phyloP scores from a whole-genome alignment of 92 coral and sea anemone species.

The Palythoa caribaeorum region DNA sequence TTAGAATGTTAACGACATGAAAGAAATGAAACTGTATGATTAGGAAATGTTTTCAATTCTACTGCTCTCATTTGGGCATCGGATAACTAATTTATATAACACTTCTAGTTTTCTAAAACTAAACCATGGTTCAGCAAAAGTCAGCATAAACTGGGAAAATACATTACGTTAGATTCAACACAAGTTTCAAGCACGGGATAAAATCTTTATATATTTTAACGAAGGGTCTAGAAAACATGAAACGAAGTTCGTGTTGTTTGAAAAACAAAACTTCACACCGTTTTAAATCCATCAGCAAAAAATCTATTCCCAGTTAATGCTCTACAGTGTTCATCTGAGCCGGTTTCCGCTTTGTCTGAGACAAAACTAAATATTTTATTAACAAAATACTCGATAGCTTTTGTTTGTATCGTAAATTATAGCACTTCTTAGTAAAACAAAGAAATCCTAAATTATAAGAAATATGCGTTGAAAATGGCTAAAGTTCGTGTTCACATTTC shows the following conservation, averaged over 20 bases:
- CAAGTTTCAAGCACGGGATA: neutral
- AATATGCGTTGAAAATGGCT: too few relatives aligned
- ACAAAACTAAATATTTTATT: neutral
- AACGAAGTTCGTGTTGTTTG: neutral
- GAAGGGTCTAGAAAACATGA: neutral
- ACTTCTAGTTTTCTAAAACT: too few relatives aligned
- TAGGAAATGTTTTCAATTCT: neutral
- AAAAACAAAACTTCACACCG: neutral
- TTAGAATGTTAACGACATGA: neutral
- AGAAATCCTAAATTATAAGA: too few relatives aligned
- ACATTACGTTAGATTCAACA: neutral
- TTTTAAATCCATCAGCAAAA: neutral
- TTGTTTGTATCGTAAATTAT: too few relatives aligned
- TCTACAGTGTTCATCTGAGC: neutral
- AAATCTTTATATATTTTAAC: neutral
- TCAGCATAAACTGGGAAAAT: neutral
- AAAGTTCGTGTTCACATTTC: too few relatives aligned
- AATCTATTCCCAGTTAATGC: neutral
- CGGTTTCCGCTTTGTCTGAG: neutral
- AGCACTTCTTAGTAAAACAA: too few relatives aligned
- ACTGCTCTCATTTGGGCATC: neutral
- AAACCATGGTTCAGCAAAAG: too few relatives aligned
- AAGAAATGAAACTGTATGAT: neutral
- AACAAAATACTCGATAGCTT: neutral
- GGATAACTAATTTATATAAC: neutral